These are phyloP conservation scores for Hycleus cichorii DNA, from an alignment of 1,140 invertebrate genomes.

Conservation along the genomic window DNA sequence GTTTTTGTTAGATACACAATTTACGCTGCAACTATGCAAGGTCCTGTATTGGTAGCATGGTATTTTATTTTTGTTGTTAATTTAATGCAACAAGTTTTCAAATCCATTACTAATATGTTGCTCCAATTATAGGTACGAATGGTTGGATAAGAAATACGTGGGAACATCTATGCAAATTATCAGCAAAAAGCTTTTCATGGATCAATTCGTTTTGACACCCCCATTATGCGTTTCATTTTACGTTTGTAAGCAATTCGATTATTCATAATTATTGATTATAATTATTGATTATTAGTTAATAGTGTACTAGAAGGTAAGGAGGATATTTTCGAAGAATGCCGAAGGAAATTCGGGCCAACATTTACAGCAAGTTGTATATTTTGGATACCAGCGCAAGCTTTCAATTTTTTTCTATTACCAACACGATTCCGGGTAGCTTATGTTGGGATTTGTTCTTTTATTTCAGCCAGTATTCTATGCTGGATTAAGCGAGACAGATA, in stretches of 20 bases:
- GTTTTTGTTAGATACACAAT: constrained; percentile 51
- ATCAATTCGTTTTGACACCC: constrained; percentile 72
- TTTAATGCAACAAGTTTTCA: not conserved
- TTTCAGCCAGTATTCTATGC: constrained; percentile 13
- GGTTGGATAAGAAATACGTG: constrained; percentile 60
- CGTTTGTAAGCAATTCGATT: constrained; percentile 48
- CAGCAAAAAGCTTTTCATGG: constrained; percentile 61
- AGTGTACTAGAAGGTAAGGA: constrained; percentile 61
- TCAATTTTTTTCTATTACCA: constrained; percentile 56
- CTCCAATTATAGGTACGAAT: constrained; percentile 61
- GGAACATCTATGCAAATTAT: constrained; percentile 58
- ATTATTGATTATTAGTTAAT: constrained; percentile 51
- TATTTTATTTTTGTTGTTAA: constrained; percentile 31
- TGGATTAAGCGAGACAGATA: constrained; percentile 11
- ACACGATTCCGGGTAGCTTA: constrained; percentile 9
- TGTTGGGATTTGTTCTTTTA: constrained; percentile 10
- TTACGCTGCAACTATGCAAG: constrained; percentile 52
- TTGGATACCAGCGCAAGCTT: constrained; percentile 68
- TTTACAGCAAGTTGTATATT: constrained; percentile 66
- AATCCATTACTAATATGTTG: not conserved
- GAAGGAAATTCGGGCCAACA: constrained; percentile 63
- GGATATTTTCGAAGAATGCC: constrained; percentile 60
- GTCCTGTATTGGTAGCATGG: constrained; percentile 56
- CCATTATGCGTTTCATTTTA: constrained; percentile 62
- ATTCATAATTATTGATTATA: not conserved